A percentile compares a stretch with the other conserved stretches of the same genome.
phyloP scores from a whole-genome alignment of 2,113 vertebrate genomes.

The Manacus vitellinus region DNA sequence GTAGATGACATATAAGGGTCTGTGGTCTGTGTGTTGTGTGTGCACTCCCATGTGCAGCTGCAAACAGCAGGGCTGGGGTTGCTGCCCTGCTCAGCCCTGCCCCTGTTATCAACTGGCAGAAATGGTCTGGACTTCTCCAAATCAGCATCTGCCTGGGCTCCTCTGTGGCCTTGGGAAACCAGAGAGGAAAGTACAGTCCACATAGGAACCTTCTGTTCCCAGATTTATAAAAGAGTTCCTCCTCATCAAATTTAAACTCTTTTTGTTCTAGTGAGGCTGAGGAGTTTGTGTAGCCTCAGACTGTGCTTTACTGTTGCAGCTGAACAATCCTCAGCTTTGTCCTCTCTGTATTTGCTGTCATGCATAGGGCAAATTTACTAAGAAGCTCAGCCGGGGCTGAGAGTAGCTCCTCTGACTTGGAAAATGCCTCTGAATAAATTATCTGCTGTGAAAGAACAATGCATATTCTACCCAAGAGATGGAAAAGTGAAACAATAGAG shows the following conservation, averaged over 20 bases:
- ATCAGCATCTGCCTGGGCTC: background rate
- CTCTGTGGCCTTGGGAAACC: background rate
- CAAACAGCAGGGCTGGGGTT: background rate
- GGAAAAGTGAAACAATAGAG: background rate
- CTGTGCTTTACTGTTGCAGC: background rate
- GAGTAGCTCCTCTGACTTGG: background rate
- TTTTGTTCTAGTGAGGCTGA: background rate
- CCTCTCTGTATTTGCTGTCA: conserved; percentile 24
- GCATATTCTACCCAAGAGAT: background rate
- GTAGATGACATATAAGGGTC: fast-evolving
- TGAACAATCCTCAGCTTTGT: background rate
- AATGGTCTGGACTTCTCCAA: background rate
- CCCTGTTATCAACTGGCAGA: background rate
- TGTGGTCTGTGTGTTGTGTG: background rate
- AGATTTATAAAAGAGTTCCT: background rate
- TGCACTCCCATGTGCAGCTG: background rate
- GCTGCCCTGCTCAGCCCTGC: background rate
- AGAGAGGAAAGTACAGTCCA: background rate
- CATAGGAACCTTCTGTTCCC: background rate
- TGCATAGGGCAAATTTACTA: background rate
- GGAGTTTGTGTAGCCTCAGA: background rate
- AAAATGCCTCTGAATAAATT: conserved; percentile 50
- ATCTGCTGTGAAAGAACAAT: background rate
- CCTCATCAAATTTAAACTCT: background rate
- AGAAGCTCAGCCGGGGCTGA: background rate